Conservation (phyloP, 2,888 invertebrate species). For the Euproctis similis region DNA sequence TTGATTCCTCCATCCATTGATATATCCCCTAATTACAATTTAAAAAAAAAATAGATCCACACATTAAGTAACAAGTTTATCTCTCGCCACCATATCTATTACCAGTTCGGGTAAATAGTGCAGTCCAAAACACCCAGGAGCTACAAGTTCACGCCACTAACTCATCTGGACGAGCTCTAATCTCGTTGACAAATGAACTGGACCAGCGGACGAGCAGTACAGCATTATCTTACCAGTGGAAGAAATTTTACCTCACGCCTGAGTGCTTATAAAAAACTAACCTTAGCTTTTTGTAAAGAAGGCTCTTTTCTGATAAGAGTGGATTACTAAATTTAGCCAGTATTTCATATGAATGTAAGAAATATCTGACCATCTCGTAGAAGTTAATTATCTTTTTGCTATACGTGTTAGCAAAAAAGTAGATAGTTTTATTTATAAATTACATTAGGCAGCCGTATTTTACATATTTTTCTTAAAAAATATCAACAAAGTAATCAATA, state of each 20-base stretch:
- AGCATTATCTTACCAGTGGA: conserved; percentile 29
- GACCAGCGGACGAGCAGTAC: conserved; percentile 27
- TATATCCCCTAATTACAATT: too few relatives aligned
- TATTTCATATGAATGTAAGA: conserved; percentile 26
- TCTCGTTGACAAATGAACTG: conserved; percentile 35
- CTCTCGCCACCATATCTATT: conserved; percentile 24
- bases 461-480: too few relatives aligned
- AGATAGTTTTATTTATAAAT: too few relatives aligned
- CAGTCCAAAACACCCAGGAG: conserved; percentile 19
- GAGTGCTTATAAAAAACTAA: conserved; percentile 4
- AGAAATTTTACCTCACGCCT: conserved; percentile 17
- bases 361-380: conserved; percentile 22
- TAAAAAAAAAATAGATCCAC: too few relatives aligned
- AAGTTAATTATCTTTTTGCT: conserved; percentile 27
- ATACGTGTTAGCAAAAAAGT: too few relatives aligned
- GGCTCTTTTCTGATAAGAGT: conserved; percentile 1
- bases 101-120: conserved; percentile 24
- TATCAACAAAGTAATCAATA: too few relatives aligned
- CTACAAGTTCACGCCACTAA: conserved; percentile 20
- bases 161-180: conserved; percentile 30
- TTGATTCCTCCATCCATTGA: too few relatives aligned
- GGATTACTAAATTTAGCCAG: conserved; percentile 15
- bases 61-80: too few relatives aligned
- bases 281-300: conserved; percentile 7
- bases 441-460: too few relatives aligned